Evolutionary conservation across 2,797 vertebrate species (phyloP), one percentile per base, ranked within the genome.

Genomic region (Parotocinclus haroldoi): DNA sequence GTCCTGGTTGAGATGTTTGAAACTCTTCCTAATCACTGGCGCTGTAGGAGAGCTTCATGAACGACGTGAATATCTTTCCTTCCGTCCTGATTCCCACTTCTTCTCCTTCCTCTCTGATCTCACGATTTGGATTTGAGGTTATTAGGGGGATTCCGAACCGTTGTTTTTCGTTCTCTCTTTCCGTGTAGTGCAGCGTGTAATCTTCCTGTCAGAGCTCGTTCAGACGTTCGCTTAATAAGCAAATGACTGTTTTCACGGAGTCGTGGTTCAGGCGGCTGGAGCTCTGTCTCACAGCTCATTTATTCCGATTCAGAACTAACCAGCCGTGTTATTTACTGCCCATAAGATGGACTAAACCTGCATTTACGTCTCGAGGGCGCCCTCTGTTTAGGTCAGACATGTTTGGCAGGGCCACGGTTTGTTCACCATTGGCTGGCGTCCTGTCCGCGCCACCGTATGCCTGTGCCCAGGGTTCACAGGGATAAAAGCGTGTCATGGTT

Each of bases 181-280:
- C 59, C 10, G 58, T 68, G 16, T 16, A 39, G 36, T 44, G 40
- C 17, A 39, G 42, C 55, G 45, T 76, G 65, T 76, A 66, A 70
- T 74, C 57, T 74, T 69, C 14, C 66, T 68, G 71, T 74, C 76
- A 71, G 18, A 12, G 63, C 19, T n/a, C 63, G 14, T 9, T 58
- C 80, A 83, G 82, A 49, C 78, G 83, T 77, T 78, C 80, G 76
- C 82, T 66, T 89, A 89, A 89, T 90, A 84, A 88, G 80, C 82
- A 89, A 89, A 89, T 88, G 84, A 87, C 87, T 89, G 83, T 89
- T 90, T 89, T 87, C 82, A 80, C 75, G 78, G 61, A 84, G 81
- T 84, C 85, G 74, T 79, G 76, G 82, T 80, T 80, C 71, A 69
- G 65, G 38, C 14, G 11, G 68, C 76, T 81, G 63, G 49, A 64